Evolutionary conservation across 2,888 invertebrate species (phyloP).

Genomic region (Drosophila ustulata): DNA sequence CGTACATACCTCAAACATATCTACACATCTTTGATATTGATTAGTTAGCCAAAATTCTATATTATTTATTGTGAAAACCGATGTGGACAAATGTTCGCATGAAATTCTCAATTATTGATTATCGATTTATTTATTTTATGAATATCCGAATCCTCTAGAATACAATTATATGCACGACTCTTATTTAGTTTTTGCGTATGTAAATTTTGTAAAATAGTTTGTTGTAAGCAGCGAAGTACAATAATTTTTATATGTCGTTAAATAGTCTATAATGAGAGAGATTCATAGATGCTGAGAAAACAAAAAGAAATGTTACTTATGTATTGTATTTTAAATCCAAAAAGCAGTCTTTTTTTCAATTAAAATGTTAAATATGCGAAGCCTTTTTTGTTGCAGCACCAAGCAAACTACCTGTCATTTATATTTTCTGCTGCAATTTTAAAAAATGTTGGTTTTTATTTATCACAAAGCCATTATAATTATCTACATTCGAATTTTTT

Average conservation of each 20-base stretch:
- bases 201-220: constrained; percentile 78
- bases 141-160: constrained; percentile 65
- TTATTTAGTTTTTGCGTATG: constrained; percentile 64
- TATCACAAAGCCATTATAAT: constrained; percentile 5
- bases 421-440: constrained; percentile 15
- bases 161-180: constrained; percentile 51
- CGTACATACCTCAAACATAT: constrained; percentile 48
- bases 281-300: constrained; percentile 61
- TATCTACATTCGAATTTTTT: constrained; percentile 5
- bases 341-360: constrained; percentile 52
- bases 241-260: constrained; percentile 75
- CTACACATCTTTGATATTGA: constrained; percentile 67
- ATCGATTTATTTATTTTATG: constrained; percentile 46
- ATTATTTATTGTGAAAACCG: constrained; percentile 54
- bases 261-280: constrained; percentile 65
- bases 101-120: constrained; percentile 37
- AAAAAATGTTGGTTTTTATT: constrained; percentile 13
- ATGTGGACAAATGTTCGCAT: constrained; percentile 48
- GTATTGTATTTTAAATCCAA: constrained; percentile 40
- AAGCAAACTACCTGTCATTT: constrained; percentile 10
- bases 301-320: constrained; percentile 39
- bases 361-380: constrained; percentile 52
- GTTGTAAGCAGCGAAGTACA: constrained; percentile 80
- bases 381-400: constrained; percentile 57
- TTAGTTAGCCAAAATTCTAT: constrained; percentile 63